Conservation (phyloP, 2,113 vertebrate genomes). For the Lynx canadensis region DNA sequence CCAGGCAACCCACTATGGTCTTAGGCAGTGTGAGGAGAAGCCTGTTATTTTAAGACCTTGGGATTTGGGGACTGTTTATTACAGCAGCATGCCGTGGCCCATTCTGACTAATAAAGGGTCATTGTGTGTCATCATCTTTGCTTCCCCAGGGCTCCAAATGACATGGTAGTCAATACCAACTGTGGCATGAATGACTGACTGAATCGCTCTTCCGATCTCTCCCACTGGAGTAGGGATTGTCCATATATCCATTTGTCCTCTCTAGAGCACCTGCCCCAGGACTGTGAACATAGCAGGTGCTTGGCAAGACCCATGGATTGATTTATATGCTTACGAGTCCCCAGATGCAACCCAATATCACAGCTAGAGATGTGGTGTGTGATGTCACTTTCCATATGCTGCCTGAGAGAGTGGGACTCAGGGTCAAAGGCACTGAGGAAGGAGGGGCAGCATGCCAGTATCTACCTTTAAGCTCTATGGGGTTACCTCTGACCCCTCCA, state of each 20-base stretch:
- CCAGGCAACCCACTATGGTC: background rate
- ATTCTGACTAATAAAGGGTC: background rate
- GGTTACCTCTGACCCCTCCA: background rate
- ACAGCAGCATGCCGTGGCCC: background rate
- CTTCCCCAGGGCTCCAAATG: background rate
- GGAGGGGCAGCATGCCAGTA: background rate
- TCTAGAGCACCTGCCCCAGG: background rate
- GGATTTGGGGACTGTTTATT: background rate
- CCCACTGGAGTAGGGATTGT: background rate
- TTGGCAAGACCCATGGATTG: background rate
- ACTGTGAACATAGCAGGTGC: background rate
- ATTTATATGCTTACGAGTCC: background rate
- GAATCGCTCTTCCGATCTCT: background rate
- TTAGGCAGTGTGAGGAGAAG: background rate
- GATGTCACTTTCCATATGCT: background rate
- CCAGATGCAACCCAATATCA: background rate
- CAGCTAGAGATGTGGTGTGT: background rate
- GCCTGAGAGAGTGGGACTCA: background rate
- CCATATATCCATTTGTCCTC: background rate
- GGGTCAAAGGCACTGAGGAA: background rate
- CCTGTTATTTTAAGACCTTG: background rate
- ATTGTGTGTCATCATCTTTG: background rate
- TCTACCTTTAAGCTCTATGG: background rate
- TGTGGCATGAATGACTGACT: background rate
- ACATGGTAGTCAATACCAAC: background rate